phyloP scores from a whole-genome alignment of 2,888 invertebrate species.

The Drosophila lutescens region DNA sequence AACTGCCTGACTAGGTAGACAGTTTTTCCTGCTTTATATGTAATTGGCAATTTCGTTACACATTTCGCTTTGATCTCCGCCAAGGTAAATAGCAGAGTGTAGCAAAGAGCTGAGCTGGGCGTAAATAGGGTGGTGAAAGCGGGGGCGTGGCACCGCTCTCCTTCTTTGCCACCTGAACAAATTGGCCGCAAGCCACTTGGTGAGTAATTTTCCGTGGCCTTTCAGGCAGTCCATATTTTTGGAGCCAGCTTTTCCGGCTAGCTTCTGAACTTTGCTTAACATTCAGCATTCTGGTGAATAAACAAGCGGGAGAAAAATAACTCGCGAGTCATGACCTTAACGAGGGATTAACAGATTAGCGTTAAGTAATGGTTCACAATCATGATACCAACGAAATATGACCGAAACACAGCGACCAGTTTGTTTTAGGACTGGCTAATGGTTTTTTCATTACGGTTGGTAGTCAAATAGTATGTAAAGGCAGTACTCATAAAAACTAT shows the following conservation, averaged over 20 bases:
- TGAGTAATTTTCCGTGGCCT: conserved; percentile 61
- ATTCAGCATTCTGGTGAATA: conserved; percentile 20
- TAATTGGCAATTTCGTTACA: conserved; percentile 80
- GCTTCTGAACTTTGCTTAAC: conserved; percentile 2
- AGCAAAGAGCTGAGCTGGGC: conserved; percentile 18
- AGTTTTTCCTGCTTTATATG: conserved; percentile 68
- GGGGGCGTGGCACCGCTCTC: conserved; percentile 22
- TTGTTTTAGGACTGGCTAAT: neutral
- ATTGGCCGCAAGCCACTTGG: conserved; percentile 65
- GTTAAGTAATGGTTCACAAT: conserved; percentile 28
- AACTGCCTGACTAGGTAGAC: conserved; percentile 49
- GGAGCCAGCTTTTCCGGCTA: conserved; percentile 15
- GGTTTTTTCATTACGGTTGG: neutral
- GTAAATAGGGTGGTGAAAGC: neutral
- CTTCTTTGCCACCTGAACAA: conserved; percentile 61
- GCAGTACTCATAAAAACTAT: no score
- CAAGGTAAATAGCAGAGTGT: conserved; percentile 36
- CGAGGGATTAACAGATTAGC: conserved; percentile 34
- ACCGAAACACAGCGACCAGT: neutral
- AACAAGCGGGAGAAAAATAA: conserved; percentile 29
- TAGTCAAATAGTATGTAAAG: neutral
- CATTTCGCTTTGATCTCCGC: conserved; percentile 75
- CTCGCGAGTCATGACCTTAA: conserved; percentile 34
- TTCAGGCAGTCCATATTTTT: conserved; percentile 49
- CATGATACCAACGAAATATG: conserved; percentile 24